Percentiles rank a stretch among this genome's conserved stretches.
These are phyloP conservation scores for Notoglanidium macrostoma DNA, from an alignment of 2,797 vertebrate genomes.

Conservation along the genomic window DNA sequence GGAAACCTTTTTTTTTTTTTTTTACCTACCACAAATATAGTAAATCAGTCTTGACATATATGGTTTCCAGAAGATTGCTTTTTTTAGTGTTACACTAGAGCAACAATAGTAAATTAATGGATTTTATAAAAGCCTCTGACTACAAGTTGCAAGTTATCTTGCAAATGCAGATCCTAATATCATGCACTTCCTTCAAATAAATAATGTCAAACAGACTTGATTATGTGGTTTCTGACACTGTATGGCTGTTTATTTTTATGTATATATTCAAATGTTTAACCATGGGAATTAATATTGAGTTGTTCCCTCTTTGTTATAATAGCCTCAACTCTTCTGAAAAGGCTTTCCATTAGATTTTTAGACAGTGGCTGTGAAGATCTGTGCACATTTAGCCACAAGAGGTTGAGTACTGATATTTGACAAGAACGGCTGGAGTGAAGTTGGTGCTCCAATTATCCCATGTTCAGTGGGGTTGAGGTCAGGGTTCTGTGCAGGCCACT, in stretches of 20 bases:
- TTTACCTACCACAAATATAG: not conserved
- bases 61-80: not conserved
- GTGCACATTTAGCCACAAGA: too few species aligned
- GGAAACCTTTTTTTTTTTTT: not conserved
- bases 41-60: not conserved
- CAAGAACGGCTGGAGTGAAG: too few species aligned
- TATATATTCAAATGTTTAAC: not conserved
- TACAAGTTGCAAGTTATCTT: not conserved
- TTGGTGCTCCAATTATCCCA: too few species aligned
- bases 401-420: too few species aligned
- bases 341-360: not conserved
- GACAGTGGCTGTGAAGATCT: not conserved
- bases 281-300: too few species aligned
- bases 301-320: not conserved
- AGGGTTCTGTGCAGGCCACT: too few species aligned
- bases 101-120: not conserved
- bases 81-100: not conserved
- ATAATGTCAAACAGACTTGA: not conserved
- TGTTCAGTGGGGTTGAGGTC: too few species aligned
- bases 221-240: not conserved
- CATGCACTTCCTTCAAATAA: slow-evolving; percentile 6
- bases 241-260: not conserved
- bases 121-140: not conserved
- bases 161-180: not conserved
- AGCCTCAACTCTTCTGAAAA: too few species aligned